phyloP scores from a whole-genome alignment of 1,140 invertebrate genomes.

The Drosophila baimaii region DNA sequence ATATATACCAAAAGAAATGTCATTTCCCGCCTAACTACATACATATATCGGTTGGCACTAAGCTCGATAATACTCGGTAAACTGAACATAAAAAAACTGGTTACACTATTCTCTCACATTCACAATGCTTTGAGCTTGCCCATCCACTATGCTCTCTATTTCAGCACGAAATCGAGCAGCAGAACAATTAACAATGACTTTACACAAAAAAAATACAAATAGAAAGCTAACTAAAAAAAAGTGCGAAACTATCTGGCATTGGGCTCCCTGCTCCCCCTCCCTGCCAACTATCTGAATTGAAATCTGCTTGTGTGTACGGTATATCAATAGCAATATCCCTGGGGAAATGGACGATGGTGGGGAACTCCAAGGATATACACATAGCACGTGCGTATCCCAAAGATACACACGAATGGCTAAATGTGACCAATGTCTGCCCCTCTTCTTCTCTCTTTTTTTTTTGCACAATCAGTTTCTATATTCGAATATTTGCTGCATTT shows the following conservation, averaged over 20 bases:
- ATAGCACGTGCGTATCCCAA: constrained; percentile 8
- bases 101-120: neutral
- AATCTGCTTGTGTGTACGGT: neutral
- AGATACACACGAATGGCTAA: constrained; percentile 11
- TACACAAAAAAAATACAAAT: neutral
- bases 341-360: neutral
- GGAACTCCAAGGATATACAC: neutral
- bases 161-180: constrained; percentile 1
- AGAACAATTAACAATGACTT: constrained; percentile 17
- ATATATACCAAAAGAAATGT: no score
- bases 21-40: no score
- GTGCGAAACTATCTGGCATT: neutral
- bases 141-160: no score
- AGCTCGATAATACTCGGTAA: no score
- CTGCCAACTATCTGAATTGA: neutral
- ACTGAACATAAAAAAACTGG: no score
- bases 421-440: neutral
- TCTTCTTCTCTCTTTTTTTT: neutral
- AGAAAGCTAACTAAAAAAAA: constrained; percentile 16
- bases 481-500: constrained; percentile 17
- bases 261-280: no score
- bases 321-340: constrained; percentile 7
- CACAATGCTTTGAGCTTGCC: neutral
- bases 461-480: constrained; percentile 6
- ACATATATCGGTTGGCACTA: no score